Evolutionary conservation across 2,888 invertebrate genomes (phyloP), one percentile per base, ranked within the genome.

Genomic region (Oegoconia quadripuncta): DNA sequence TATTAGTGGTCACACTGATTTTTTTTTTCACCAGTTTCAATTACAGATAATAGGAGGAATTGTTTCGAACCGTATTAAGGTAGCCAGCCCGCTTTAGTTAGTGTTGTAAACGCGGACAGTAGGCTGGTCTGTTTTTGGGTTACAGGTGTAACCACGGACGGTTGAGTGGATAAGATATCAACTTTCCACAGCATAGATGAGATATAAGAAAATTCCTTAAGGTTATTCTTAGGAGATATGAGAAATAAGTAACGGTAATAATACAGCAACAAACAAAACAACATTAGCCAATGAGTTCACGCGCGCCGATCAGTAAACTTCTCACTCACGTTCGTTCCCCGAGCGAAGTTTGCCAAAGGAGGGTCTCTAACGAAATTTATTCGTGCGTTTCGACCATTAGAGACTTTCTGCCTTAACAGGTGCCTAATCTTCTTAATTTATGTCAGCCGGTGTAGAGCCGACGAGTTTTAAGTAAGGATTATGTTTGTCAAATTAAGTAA

Each of bases 271-370:
- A 53, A 63, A 57, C 50, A 50, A 50, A 52, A 52, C 44, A 47
- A 50, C 55, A 61, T 56, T 50, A 47, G 36, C 29, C 18, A 55
- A 53, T 37, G 46, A 56, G 51, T 54, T 52, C 67, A 63, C 61
- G 65, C 58, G 33, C 44, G 18, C 13, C 50, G 42, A 51, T 59
- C 52, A 39, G 34, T 39, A 44, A 63, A 64, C 60, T 66, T 62
- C 48, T 48, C 48, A 50, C 60, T 58, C 65, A 66, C 65, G 67
- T 66, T 50, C 44, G 41, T 33, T 17, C 30, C 14, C n/a, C 22
- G 7, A 5, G 49, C 48, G 52, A 65, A 66, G 54, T 64, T 64
- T 44, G 33, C 31, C 15, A 31, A 13, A n/a, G 15, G 41, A 36
- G 34, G 31, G 35, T 34, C 35, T 34, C 37, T 57, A 56, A 60